A percentile compares a stretch with the other conserved stretches of the same genome.
phyloP scores from a whole-genome alignment of 2,888 invertebrate genomes.

The Caenorhabditis imperialis region DNA sequence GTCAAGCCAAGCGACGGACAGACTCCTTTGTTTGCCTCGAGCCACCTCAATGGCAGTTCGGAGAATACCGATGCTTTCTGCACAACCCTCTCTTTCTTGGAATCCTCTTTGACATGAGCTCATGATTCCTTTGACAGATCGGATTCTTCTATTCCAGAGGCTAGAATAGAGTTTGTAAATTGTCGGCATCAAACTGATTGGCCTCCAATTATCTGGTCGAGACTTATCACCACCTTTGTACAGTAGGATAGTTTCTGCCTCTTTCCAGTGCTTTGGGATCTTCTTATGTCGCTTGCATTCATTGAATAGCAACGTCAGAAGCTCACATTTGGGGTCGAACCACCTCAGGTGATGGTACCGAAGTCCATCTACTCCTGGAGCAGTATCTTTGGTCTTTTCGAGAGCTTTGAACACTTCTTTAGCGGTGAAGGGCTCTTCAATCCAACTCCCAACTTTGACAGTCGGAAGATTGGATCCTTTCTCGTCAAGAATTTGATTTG shows the following conservation, averaged over 20 bases:
- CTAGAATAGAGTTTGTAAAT: constrained; percentile 9
- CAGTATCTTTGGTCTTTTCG: neutral
- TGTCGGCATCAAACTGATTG: constrained; percentile 5
- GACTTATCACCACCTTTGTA: constrained; percentile 17
- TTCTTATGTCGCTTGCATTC: neutral
- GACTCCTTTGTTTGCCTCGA: neutral
- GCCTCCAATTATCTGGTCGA: constrained; percentile 9
- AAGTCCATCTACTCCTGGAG: constrained; percentile 2
- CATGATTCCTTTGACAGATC: neutral
- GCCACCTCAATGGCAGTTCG: constrained; percentile 29
- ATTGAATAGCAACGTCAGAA: neutral
- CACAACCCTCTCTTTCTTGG: constrained; percentile 13
- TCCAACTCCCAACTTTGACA: neutral
- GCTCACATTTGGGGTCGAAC: neutral
- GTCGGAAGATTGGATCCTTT: constrained; percentile 1
- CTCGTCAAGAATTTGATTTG: constrained; percentile 6
- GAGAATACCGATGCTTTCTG: constrained; percentile 24
- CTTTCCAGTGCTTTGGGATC: constrained; percentile 22
- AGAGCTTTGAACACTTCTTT: neutral
- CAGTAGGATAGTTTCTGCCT: constrained; percentile 22
- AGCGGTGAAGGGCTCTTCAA: neutral
- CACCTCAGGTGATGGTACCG: neutral
- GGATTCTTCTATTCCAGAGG: constrained; percentile 10
- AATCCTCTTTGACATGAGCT: constrained; percentile 26
- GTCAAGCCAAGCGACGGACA: constrained; percentile 33